Percentiles rank a stretch among this genome's conserved stretches.
Conservation (phyloP, 1,140 invertebrate species). For the Sitodiplosis mosellana region DNA sequence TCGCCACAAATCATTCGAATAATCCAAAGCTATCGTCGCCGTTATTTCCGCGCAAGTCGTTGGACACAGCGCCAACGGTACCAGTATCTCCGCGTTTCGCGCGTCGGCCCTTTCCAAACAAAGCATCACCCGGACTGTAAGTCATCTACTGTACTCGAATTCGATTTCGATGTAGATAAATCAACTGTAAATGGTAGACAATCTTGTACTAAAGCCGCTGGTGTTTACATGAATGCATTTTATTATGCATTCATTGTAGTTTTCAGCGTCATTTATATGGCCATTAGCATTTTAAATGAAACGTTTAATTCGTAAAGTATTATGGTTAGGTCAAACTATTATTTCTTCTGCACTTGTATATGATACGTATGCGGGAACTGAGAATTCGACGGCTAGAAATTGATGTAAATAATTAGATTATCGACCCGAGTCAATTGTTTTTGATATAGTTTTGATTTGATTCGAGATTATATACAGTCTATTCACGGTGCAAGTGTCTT, state of each 20-base stretch:
- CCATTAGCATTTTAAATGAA: background rate
- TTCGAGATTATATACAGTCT: too few species aligned
- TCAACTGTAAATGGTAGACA: too few species aligned
- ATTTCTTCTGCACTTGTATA: too few species aligned
- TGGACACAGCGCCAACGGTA: background rate
- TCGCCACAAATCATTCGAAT: conserved; percentile 1
- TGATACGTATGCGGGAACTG: too few species aligned
- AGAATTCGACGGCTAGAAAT: too few species aligned
- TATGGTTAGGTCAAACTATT: background rate
- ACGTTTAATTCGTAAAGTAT: background rate
- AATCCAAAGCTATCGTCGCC: conserved; percentile 3
- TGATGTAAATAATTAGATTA: too few species aligned
- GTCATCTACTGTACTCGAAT: background rate
- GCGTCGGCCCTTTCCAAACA: conserved; percentile 4
- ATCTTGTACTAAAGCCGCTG: too few species aligned
- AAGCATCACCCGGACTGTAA: conserved; percentile 8
- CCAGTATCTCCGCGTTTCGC: conserved; percentile 4
- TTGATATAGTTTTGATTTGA: too few species aligned
- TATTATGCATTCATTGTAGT: background rate
- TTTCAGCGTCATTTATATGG: background rate
- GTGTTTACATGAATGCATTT: background rate
- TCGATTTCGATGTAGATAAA: too few species aligned
- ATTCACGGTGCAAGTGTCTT: too few species aligned
- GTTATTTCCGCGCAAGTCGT: conserved; percentile 4
- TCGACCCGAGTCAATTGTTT: too few species aligned